Evolutionary conservation across 2,888 invertebrate species (phyloP).

Genomic region (Rotaria macrura): DNA sequence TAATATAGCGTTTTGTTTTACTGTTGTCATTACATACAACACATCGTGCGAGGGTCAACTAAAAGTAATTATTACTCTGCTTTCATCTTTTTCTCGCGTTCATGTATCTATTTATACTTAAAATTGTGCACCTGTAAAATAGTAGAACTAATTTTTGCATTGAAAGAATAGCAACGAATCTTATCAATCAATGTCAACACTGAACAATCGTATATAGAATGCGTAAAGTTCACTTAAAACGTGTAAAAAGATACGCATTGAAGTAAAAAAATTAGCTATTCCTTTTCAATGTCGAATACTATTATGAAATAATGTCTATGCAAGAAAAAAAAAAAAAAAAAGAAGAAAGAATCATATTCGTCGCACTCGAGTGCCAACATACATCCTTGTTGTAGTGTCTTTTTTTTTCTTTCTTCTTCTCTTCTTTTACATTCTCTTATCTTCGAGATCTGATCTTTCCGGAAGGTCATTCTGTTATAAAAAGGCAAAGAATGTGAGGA

Average conservation of each 20-base stretch:
- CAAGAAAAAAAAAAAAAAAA: too few relatives aligned
- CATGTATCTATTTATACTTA: not conserved
- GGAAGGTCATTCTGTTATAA: not conserved
- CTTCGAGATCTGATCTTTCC: not conserved
- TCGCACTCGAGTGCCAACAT: not conserved
- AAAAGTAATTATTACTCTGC: not conserved
- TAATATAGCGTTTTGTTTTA: not conserved
- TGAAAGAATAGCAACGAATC: not conserved
- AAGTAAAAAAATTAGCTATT: not conserved
- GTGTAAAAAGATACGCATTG: not conserved
- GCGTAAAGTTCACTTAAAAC: not conserved
- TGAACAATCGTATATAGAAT: not conserved
- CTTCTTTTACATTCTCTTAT: not conserved
- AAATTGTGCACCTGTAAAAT: too few relatives aligned
- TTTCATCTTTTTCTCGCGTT: not conserved
- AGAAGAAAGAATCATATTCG: not conserved
- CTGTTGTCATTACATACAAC: not conserved
- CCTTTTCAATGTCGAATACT: not conserved
- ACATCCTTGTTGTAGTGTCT: not conserved
- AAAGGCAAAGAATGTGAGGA: not conserved
- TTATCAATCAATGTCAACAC: not conserved
- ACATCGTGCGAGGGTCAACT: not conserved
- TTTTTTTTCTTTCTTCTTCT: not conserved
- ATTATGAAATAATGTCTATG: not conserved
- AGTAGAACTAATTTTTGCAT: too few relatives aligned